A percentile compares a stretch with the other conserved stretches of the same genome.
phyloP scores from a whole-genome alignment of 2,888 invertebrate genomes.

The Parnassius mnemosyne region DNA sequence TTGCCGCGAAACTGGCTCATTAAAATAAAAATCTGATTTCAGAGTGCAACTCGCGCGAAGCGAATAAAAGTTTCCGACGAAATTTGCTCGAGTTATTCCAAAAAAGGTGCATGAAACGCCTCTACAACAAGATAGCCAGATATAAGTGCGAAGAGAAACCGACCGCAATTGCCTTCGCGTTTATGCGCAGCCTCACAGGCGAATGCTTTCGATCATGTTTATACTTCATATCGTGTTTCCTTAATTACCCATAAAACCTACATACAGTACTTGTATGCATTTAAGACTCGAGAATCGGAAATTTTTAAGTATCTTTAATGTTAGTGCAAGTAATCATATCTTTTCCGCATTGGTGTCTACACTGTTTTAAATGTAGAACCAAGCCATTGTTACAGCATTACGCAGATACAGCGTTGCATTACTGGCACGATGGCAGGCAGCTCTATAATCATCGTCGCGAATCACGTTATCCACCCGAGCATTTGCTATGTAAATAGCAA shows the following conservation, averaged over 20 bases:
- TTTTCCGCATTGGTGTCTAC: conserved; percentile 51
- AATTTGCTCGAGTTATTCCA: conserved; percentile 80
- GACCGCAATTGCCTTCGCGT: conserved; percentile 62
- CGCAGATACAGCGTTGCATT: conserved; percentile 60
- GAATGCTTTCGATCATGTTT: conserved; percentile 50
- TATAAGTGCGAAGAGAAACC: conserved; percentile 71
- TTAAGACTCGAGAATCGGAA: conserved; percentile 33
- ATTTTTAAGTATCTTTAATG: conserved; percentile 38
- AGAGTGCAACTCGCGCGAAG: conserved; percentile 72
- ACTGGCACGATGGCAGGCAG: conserved; percentile 50
- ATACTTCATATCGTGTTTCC: conserved; percentile 32
- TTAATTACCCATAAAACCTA: conserved; percentile 30
- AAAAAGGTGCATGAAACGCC: conserved; percentile 75
- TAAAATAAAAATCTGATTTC: conserved; percentile 78
- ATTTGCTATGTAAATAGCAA: conserved; percentile 62
- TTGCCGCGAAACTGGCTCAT: conserved; percentile 72
- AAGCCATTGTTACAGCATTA: conserved; percentile 62
- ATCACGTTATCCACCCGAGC: conserved; percentile 60
- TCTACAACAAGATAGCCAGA: conserved; percentile 64
- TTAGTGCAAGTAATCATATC: conserved; percentile 42
- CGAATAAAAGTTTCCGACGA: conserved; percentile 74
- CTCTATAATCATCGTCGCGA: conserved; percentile 66
- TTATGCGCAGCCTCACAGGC: conserved; percentile 39
- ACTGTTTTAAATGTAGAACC: conserved; percentile 54
- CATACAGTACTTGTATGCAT: conserved; percentile 22